Base-by-base conservation (phyloP, 2,113 vertebrate species). In the Xenopus laevis region DNA sequence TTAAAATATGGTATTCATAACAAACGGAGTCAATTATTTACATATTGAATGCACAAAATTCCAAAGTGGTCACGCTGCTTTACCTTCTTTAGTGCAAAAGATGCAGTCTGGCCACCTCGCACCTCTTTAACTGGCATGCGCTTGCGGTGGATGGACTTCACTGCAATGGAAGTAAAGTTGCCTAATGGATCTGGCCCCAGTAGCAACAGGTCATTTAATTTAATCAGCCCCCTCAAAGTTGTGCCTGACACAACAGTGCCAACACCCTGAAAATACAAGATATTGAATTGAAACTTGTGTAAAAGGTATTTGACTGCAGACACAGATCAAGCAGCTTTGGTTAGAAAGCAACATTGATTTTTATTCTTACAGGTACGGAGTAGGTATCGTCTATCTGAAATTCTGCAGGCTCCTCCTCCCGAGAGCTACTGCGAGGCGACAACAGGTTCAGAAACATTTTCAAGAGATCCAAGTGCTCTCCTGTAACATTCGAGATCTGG, bases 301-400 rank as follows among this genome's bases (percentile, higher is more conserved):
- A 47, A 47, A 47, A 47, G 46, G 13, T 47, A 12, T 13, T 47
- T 47, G 46, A 4, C 13, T 47, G 3, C 30, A 33, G 30, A 33
- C 30, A 40, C 33, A 40, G 33, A 40, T 40, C 33, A 40, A 3
- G 33, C 33, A 40, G 33, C 33, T 6, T 40, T 40, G 33, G 33
- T 9, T 40, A 40, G 33, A 40, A 40, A 40, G 33, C 33, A 50
- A 50, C 4, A 50, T 1, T 50, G 12, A 50, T 13, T 50, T 50
- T 4, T 1, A 50, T 13, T 50, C 88, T 87, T 85, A 99, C 97
- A 55, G 97, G 97, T n/a, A 99, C 97, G 44, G 97, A 99, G 83
- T 99, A 99, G 45, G 97, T 99, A 82, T 99, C 97, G 0, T 99
- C 97, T 80, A 99, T 99, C 89, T 99, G 97, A 75, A 99, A 99